A percentile compares a stretch with the other conserved stretches of the same genome.
phyloP scores from a whole-genome alignment of 2,888 invertebrate species.

The Cybosia mesomella region DNA sequence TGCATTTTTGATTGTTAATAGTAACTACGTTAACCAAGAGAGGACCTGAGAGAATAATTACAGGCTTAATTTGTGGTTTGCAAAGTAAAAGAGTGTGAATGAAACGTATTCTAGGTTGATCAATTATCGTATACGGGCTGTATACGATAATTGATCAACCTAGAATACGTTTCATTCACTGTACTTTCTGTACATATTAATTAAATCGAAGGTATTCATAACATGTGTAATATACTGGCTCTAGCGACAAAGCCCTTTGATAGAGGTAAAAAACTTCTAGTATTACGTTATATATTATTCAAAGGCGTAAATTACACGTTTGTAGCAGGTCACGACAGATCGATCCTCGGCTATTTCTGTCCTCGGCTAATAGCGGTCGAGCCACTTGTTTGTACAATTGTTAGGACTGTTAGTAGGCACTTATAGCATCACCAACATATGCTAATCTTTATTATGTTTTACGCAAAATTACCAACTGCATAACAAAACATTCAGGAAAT shows the following conservation, averaged over 20 bases:
- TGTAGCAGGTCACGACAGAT: slow-evolving; percentile 47
- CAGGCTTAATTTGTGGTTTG: too few species aligned
- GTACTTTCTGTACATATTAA: not conserved
- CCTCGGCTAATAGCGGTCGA: slow-evolving; percentile 44
- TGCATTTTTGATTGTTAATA: too few species aligned
- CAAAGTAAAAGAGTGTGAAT: too few species aligned
- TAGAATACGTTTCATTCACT: too few species aligned
- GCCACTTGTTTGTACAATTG: slow-evolving; percentile 48
- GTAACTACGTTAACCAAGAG: too few species aligned
- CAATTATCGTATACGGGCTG: too few species aligned
- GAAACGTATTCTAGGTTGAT: too few species aligned
- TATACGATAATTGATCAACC: too few species aligned
- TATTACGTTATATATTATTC: not conserved
- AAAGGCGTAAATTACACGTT: not conserved
- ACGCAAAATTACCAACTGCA: not conserved
- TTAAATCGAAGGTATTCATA: not conserved
- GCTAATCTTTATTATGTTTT: not conserved
- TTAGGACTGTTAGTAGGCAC: slow-evolving; percentile 21
- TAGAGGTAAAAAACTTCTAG: not conserved
- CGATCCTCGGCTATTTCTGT: slow-evolving; percentile 55
- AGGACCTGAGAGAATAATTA: too few species aligned
- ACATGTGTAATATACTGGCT: not conserved
- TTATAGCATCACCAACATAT: slow-evolving; percentile 5
- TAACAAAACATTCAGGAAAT: not conserved
- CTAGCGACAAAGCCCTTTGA: not conserved